Percentiles rank a stretch among this genome's conserved stretches.
phyloP scores from a whole-genome alignment of 2,797 vertebrate species.

The Typhlichthys subterraneus region DNA sequence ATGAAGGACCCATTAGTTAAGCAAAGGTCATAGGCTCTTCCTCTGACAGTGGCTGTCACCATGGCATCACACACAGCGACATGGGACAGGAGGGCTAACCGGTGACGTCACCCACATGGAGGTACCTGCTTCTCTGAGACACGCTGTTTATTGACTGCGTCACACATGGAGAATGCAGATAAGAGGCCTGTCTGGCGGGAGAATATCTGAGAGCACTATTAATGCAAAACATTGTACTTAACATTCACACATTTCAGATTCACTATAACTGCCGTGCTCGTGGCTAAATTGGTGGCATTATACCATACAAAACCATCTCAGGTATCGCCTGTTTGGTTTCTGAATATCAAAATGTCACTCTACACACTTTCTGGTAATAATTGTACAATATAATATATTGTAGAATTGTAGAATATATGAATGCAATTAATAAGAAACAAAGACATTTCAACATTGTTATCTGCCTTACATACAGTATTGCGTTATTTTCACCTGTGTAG shows the following conservation, averaged over 20 bases:
- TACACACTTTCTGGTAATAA: constrained; percentile 3
- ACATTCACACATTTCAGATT: constrained; percentile 75
- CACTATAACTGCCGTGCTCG: constrained; percentile 28
- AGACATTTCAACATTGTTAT: background rate
- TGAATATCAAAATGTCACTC: constrained; percentile 12
- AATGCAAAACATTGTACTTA: constrained; percentile 51
- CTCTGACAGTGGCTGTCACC: constrained; percentile 72
- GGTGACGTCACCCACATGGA: constrained; percentile 51
- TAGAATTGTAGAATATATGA: too few species aligned
- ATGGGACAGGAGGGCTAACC: constrained; percentile 60
- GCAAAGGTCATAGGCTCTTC: constrained; percentile 84
- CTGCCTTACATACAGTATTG: background rate
- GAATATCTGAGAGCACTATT: constrained; percentile 32
- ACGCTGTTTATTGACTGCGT: constrained; percentile 76
- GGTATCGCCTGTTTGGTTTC: constrained; percentile 4
- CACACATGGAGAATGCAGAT: constrained; percentile 66
- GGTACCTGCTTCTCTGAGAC: constrained; percentile 45
- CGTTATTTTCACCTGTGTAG: background rate
- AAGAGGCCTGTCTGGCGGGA: constrained; percentile 60
- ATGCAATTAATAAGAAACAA: too few species aligned
- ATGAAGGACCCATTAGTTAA: constrained; percentile 82
- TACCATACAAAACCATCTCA: constrained; percentile 7
- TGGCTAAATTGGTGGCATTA: constrained; percentile 9
- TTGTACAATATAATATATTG: too few species aligned
- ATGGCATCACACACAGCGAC: constrained; percentile 52